A percentile compares a stretch with the other conserved stretches of the same genome.
These are phyloP conservation scores for Leptocoma aspasia DNA, from an alignment of 2,113 vertebrate genomes.

Conservation along the genomic window DNA sequence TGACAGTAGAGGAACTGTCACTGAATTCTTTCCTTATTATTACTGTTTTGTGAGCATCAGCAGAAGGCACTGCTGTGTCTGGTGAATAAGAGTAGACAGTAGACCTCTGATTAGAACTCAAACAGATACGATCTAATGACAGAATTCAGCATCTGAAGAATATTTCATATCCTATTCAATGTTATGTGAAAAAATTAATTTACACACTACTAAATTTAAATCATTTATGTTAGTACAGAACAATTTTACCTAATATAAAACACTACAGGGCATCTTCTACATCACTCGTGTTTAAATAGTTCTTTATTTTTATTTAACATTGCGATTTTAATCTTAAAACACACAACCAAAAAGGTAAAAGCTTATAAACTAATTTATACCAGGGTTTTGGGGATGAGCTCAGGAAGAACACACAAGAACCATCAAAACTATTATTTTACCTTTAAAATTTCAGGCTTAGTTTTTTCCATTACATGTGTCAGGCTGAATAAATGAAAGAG, in stretches of 20 bases:
- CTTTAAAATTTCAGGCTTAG: slow-evolving; percentile 95
- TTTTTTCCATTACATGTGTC: slow-evolving; percentile 96
- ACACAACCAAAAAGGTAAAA: neutral
- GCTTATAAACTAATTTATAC: neutral
- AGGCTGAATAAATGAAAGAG: slow-evolving; percentile 97
- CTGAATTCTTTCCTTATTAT: neutral
- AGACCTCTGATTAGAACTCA: neutral
- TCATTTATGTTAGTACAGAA: neutral
- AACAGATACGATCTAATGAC: neutral
- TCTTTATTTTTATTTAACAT: neutral
- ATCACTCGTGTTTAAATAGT: neutral
- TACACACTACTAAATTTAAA: neutral
- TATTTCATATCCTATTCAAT: neutral
- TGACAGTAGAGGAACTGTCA: neutral
- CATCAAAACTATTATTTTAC: slow-evolving; percentile 62
- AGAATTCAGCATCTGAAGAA: neutral
- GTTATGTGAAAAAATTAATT: neutral
- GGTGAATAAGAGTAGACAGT: neutral
- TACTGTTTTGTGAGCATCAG: neutral
- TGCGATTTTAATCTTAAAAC: neutral
- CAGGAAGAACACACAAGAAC: neutral
- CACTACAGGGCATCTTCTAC: neutral
- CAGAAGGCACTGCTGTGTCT: neutral
- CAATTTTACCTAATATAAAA: neutral
- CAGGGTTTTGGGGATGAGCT: neutral